Base-by-base conservation (phyloP, 2,888 invertebrate species). In the Drosophila demipolita region DNA sequence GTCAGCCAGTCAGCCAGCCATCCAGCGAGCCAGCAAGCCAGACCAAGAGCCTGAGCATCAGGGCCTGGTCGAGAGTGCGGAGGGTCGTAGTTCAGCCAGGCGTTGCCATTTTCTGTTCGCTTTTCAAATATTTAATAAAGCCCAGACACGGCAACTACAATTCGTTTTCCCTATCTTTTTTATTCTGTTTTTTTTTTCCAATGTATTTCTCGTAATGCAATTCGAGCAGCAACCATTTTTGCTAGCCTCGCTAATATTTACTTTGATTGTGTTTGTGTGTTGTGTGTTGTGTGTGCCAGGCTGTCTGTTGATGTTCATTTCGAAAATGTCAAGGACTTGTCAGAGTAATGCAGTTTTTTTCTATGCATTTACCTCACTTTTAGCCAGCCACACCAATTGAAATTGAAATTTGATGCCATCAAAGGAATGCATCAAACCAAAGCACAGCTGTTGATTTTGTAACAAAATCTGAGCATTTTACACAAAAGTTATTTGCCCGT, bases 81-180 rank as follows among this genome's bases (percentile, higher is more conserved):
- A n/a, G 66, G 67, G 20, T 66, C 57, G 38, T 48, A 17, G 82
- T 80, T 75, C 66, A 70, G 53, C 58, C 76, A 77, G 74, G 62
- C 78, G 74, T 76, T 77, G 72, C 73, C 73, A 65, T 63, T 71
- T 73, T 50, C 63, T 72, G 78, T 70, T 57, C 69, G 66, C 78
- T 69, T 80, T 88, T 84, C 68, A 89, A 86, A 87, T 80, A 87
- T 84, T 89, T 80, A 86, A 89, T 85, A 89, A 84, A 71, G 85
- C 74, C 53, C 82, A 77, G 75, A 86, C 87, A 86, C 78, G 87
- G 82, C 77, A 71, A 75, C 67, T 73, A 69, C 66, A 75, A 77
- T 61, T 75, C 65, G 62, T 66, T 72, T 58, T 60, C 64, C 63
- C 64, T 52, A 58, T 11, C n/a, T 23, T 20, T 29, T 15, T 42